These are phyloP conservation scores for Heliocidaris tuberculata DNA, from an alignment of 35 echinoderm and acorn worm species.

Conservation along the genomic window DNA sequence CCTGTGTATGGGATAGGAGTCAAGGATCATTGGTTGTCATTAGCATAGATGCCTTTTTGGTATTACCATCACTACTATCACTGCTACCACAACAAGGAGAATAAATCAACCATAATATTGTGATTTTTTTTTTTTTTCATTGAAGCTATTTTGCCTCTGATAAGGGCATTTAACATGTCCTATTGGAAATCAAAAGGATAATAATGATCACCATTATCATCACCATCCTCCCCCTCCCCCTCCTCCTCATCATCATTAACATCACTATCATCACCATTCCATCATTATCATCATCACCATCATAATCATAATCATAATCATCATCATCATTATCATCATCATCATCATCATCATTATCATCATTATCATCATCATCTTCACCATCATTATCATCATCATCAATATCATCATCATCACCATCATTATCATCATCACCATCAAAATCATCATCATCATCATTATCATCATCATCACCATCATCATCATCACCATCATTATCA, in stretches of 20 bases:
- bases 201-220: no score
- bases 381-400: not conserved
- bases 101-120: not conserved
- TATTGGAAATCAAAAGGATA: no score
- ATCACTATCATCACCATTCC: not conserved
- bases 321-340: not conserved
- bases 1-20: slow-evolving; percentile 40
- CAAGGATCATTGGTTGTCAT: not conserved
- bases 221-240: no score
- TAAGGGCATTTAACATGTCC: no score
- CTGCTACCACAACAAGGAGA: not conserved
- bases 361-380: not conserved
- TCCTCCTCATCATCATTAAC: not conserved
- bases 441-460: not conserved
- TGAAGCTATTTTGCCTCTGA: no score
- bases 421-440: not conserved
- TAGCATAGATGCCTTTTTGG: not conserved
- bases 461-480: slow-evolving; percentile 12
- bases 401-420: not conserved
- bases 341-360: not conserved
- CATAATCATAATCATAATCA: not conserved
- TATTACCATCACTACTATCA: not conserved
- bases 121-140: no score
- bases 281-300: not conserved
- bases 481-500: not conserved